These are phyloP conservation scores for Nycticorax nycticorax DNA, from an alignment of 2,113 vertebrate species.

Conservation along the genomic window DNA sequence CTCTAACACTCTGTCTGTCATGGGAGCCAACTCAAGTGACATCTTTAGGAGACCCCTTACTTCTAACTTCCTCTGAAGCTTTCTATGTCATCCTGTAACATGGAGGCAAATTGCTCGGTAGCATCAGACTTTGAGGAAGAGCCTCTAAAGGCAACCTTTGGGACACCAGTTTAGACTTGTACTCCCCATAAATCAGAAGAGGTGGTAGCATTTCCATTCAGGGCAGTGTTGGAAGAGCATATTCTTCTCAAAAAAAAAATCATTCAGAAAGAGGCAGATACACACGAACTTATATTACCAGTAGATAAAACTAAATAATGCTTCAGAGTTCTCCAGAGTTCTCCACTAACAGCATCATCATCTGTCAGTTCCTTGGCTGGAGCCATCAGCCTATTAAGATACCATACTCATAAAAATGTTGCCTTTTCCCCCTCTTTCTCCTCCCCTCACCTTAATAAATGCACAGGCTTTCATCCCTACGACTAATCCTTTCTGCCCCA, in stretches of 20 bases:
- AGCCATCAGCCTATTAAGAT: not conserved
- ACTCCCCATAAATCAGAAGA: not conserved
- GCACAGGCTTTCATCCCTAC: not conserved
- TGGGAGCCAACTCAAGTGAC: not conserved
- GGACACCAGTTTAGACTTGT: not conserved
- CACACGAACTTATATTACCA: not conserved
- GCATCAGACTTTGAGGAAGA: not conserved
- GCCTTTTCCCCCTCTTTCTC: not conserved
- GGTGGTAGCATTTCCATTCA: not conserved
- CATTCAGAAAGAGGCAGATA: not conserved
- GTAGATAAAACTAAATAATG: not conserved
- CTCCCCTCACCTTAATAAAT: not conserved
- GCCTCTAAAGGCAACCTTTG: not conserved
- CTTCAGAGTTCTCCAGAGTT: not conserved
- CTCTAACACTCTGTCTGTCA: not conserved
- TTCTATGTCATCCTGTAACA: not conserved
- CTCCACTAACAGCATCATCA: not conserved
- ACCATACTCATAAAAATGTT: not conserved
- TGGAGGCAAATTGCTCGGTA: not conserved
- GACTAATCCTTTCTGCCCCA: not conserved
- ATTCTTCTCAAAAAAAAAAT: not conserved
- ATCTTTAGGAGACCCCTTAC: not conserved
- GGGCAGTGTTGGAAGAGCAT: not conserved
- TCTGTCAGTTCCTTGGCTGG: not conserved
- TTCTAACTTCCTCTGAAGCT: not conserved